Evolutionary conservation across 2,797 vertebrate species (phyloP), one percentile per base, ranked within the genome.

Genomic region (Oreochromis grahami): DNA sequence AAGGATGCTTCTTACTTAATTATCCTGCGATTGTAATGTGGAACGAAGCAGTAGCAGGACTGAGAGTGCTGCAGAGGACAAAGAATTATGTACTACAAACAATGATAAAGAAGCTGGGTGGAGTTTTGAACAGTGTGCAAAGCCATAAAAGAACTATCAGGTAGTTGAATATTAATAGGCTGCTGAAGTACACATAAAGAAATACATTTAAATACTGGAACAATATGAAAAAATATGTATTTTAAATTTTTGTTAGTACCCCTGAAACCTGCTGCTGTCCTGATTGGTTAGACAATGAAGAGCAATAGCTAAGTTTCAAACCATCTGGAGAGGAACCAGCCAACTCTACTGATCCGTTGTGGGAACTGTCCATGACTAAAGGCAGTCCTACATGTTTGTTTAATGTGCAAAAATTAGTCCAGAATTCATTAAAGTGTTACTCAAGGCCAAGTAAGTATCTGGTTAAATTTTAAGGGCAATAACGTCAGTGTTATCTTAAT

Each of bases 1-100:
- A 45, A 17, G 12, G 36, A 15, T 14, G 63, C 10, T 45, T 29
- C 21, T 70, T 19, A 70, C 65, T 70, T 45, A 43, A 38, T 70
- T 26, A 0, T 24, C n/a, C 36, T 43, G 63, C 12, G 26, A 13
- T 24, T 24, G 3, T 68, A 6, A 68, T 43, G 63, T 24, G 21
- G 38, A 43, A 4, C 21, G 2, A 7, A 43, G 65, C 38, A 26
- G 63, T 9, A 24, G 38, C 2, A 0, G 5, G 65, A 43, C 21
- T 43, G 38, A 26, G 38, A 26, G 21, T 3, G 5, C n/a, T 70
- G 65, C 38, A 43, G 65, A 9, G 5, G 21, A 43, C 38, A 70
- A 70, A 43, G 21, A 43, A 26, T 0, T 24, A 43, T 6, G 43
- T 43, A 43, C 63, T 43, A 4, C 13, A 43, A 68, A 70, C 21